Evolutionary conservation across 2,797 vertebrate genomes (phyloP).

Genomic region (Echeneis naucrates): DNA sequence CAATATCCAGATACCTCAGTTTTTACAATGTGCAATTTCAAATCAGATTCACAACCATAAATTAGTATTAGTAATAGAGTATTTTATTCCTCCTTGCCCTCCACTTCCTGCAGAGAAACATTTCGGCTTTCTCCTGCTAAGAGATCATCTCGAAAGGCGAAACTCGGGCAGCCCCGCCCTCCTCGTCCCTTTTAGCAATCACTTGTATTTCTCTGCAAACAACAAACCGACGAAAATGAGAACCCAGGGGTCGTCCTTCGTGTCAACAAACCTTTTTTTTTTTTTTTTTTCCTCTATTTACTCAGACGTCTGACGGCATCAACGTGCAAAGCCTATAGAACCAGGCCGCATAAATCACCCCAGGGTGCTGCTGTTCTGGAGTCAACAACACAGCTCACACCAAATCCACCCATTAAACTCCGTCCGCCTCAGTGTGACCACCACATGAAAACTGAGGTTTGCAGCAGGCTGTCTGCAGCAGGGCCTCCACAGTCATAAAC

Average conservation of each 20-base stretch:
- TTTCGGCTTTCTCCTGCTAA: not conserved
- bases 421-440: not conserved
- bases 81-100: not conserved
- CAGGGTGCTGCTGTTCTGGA: no score
- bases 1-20: not conserved
- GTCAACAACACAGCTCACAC: no score
- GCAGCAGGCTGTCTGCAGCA: no score
- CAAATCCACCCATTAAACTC: no score
- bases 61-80: no score
- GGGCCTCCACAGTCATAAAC: no score
- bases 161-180: no score
- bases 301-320: conserved; percentile 70
- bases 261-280: conserved; percentile 38
- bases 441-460: not conserved
- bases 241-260: conserved; percentile 13
- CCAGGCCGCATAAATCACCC: conserved; percentile 26
- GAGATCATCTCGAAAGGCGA: not conserved
- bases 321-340: conserved; percentile 38
- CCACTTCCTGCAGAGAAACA: not conserved
- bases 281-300: no score
- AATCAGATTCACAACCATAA: not conserved
- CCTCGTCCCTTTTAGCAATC: not conserved
- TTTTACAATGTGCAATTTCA: not conserved
- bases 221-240: conserved; percentile 2
- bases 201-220: conserved; percentile 46